Evolutionary conservation across 2,797 vertebrate species (phyloP), one percentile per base, ranked within the genome.

Genomic region (Channallabes apus): DNA sequence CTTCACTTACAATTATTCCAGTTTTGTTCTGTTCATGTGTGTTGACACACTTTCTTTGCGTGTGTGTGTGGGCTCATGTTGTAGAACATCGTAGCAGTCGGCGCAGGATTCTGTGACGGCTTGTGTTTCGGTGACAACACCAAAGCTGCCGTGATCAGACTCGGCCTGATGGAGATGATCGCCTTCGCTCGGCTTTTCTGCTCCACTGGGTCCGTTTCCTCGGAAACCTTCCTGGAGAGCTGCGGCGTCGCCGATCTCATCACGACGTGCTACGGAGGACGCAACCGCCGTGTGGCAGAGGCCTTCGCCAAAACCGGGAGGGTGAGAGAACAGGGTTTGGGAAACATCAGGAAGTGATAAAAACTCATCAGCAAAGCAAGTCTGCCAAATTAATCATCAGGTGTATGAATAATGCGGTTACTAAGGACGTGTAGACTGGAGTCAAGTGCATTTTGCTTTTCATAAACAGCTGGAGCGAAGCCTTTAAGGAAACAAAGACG

Each of bases 151-250:
- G 97, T 99, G 90, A 99, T 99, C 93, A 94, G 98, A 18, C 93
- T 99, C 90, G 98, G 98, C 0, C 92, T 99, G 88, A 97, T 97
- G 97, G 98, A 99, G 94, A 99, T 99, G 97, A 98, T 99, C 0
- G 93, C 91, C 84, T 99, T 99, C 0, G 94, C 97, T 82, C 97
- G 96, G 61, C 91, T 99, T 80, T 97, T 99, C 95, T 99, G 97
- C 90, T 96, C 95, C 0, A 91, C 94, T 0, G 93, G 96, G 24
- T 87, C 95, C 0, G 96, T 98, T 87, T 95, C 95, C 89, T 90
- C 93, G 0, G 94, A 94, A 80, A 99, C 96, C 77, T 99, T 99
- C 92, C 91, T 99, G 93, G 96, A 99, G 94, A 99, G 98, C 94
- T 99, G 98, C 0, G 98, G 98, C 0, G 90, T 99, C 0, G 98